These are phyloP conservation scores for Hypotaenidia philippensis DNA, from an alignment of 2,797 vertebrate species.

Conservation along the genomic window DNA sequence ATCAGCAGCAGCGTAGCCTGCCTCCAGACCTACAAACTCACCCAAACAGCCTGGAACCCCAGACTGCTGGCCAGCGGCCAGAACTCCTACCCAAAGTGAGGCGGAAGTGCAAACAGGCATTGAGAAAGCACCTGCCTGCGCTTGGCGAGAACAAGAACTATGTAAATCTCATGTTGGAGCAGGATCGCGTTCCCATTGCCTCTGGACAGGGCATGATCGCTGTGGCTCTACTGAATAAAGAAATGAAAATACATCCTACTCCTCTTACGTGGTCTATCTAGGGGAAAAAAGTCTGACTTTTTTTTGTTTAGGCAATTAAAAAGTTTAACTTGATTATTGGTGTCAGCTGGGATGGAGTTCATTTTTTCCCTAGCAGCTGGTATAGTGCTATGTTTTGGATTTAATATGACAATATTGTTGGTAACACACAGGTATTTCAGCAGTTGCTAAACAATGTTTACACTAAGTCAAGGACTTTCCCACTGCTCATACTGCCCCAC, in stretches of 20 bases:
- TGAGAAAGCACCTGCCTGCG: background rate
- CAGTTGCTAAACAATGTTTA: too few relatives aligned
- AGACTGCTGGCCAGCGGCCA: background rate
- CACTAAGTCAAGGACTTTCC: too few relatives aligned
- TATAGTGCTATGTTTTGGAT: too few relatives aligned
- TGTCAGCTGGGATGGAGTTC: too few relatives aligned
- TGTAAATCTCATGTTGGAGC: background rate
- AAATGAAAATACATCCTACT: background rate
- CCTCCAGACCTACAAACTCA: background rate
- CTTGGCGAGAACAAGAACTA: background rate
- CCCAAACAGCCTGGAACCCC: background rate
- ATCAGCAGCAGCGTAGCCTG: background rate
- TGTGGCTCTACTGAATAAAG: background rate
- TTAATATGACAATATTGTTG: too few relatives aligned
- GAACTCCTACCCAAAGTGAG: background rate
- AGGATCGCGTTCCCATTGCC: background rate
- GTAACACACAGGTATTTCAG: too few relatives aligned
- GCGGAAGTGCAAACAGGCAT: background rate
- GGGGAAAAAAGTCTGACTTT: background rate
- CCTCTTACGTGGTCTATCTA: background rate
- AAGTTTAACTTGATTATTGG: background rate
- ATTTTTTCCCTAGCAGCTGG: too few relatives aligned
- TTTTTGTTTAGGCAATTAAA: background rate
- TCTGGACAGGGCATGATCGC: background rate
- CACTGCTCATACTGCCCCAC: too few relatives aligned